Conservation (phyloP, 2,888 invertebrate genomes). For the Marronus borbonicus region DNA sequence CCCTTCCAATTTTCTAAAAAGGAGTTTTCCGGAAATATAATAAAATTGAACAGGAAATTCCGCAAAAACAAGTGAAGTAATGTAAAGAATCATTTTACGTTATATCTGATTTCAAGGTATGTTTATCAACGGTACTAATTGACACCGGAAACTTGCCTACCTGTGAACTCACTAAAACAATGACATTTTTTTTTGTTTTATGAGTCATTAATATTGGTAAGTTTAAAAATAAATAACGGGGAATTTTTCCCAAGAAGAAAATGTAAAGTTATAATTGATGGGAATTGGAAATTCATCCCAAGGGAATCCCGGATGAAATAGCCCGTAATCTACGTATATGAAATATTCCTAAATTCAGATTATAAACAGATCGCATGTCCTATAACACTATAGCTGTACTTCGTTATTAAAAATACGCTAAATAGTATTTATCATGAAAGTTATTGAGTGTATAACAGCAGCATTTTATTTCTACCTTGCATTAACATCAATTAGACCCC, state of each 20-base stretch:
- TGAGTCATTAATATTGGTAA: background rate
- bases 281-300: too few species aligned
- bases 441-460: constrained; percentile 23
- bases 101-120: background rate
- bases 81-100: too few species aligned
- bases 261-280: too few species aligned
- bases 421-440: background rate
- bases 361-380: constrained; percentile 24
- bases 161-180: too few species aligned
- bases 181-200: background rate
- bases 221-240: background rate
- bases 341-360: background rate
- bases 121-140: too few species aligned
- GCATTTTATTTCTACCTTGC: constrained; percentile 13
- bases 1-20: background rate
- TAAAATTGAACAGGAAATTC: too few species aligned
- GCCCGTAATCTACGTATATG: background rate
- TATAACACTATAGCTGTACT: background rate
- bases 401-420: constrained; percentile 1
- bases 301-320: too few species aligned
- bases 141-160: background rate
- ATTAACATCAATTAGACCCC: constrained; percentile 15
- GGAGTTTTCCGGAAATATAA: background rate
- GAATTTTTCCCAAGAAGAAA: background rate
- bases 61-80: constrained; percentile 5